Base-by-base conservation (phyloP, 2,113 vertebrate genomes). In the Nerophis lumbriciformis region DNA sequence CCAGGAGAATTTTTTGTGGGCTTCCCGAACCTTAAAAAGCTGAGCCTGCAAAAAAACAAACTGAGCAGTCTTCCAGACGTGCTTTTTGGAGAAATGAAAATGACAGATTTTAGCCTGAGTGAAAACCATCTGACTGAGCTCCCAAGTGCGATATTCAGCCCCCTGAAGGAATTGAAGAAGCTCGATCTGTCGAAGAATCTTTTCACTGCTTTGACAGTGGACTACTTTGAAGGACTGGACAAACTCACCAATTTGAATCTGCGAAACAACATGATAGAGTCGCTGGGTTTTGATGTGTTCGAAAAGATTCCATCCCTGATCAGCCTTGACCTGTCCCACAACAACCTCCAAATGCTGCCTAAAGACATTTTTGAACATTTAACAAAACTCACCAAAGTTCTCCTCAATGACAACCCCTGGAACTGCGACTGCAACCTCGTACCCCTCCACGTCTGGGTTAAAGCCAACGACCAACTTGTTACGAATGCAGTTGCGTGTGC, bases 391-490 rank as follows among this genome's bases (percentile, higher is more conserved):
- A 75, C 0, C 16, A 85, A 83, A 1, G 49, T 92, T 16, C 69
- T 82, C 64, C 87, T 95, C 4, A 83, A 73, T 15, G 63, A 72
- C 14, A 96, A 95, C 50, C 87, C 89, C 0, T 94, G 93, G 93
- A 60, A 53, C 14, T 95, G 94, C 79, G 92, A 95, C 83, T 94
- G 93, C 47, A 84, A 79, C n/a, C 80, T 95, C 37, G 57, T 73
- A 28, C 19, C 65, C 14, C 74, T 93, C 36, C 78, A 84, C 48
- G 12, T 6, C 1, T 91, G 90, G 89, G 75, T 92, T 39, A 81
- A 61, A 8, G 9, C 0, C 4, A 89, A 89, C 54, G 5, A 49
- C 5, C 12, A 82, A 37, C 69, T 88, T 10, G 59, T n/a, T 45
- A 11, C 81, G 13, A 50, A 47, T 21, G 36, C 72, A 10, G 57